Percentiles rank a stretch among this genome's conserved stretches.
These are phyloP conservation scores for Athalia circularis DNA, from an alignment of 2,888 invertebrate species.

Conservation along the genomic window DNA sequence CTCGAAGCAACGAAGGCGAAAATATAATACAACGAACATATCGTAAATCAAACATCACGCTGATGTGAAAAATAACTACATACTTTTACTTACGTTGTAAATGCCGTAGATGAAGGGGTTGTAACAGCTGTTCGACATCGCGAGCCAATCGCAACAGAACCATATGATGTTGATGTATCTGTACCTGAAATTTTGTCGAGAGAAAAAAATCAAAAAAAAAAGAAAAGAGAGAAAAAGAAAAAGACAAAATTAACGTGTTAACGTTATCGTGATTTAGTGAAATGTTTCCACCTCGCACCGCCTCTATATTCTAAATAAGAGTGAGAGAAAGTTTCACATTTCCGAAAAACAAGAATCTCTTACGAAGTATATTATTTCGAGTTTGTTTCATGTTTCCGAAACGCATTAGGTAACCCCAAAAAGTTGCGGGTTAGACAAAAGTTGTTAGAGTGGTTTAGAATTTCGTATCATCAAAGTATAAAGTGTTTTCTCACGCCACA, in stretches of 20 bases:
- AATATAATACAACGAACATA: no score
- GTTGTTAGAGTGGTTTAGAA: not conserved
- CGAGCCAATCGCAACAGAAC: conserved; percentile 91
- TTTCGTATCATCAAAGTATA: not conserved
- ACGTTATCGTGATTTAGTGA: no score
- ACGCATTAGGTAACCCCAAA: not conserved
- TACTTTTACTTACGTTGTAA: conserved; percentile 83
- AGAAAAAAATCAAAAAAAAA: no score
- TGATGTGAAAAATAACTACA: conserved; percentile 56
- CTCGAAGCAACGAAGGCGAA: not conserved
- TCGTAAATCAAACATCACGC: not conserved
- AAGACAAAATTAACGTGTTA: no score
- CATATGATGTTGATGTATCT: conserved; percentile 89
- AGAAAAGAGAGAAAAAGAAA: no score
- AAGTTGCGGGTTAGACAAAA: not conserved
- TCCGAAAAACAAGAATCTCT: not conserved
- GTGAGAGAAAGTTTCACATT: not conserved
- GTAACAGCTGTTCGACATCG: conserved; percentile 93
- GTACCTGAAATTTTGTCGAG: conserved; percentile 77
- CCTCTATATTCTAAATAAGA: no score
- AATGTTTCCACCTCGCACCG: no score
- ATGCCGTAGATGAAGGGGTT: conserved; percentile 94
- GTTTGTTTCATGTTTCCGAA: no score
- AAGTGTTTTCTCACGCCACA: not conserved
- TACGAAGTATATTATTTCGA: no score